A percentile compares a stretch with the other conserved stretches of the same genome.
Conservation (phyloP, 2,797 vertebrate genomes). For the Takifugu rubripes region DNA sequence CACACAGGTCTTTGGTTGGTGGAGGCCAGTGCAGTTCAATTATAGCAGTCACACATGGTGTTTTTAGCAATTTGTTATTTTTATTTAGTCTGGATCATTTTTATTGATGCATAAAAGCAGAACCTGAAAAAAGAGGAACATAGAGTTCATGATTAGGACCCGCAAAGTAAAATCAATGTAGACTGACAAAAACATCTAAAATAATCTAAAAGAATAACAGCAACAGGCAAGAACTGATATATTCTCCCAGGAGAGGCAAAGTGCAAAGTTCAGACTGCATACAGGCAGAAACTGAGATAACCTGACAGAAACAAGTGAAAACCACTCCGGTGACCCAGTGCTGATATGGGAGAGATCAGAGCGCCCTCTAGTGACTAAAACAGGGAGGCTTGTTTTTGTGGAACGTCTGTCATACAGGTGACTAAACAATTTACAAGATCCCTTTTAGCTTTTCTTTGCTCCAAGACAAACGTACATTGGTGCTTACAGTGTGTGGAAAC, state of each 20-base stretch:
- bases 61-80: too few species aligned
- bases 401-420: not conserved
- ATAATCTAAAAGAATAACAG: too few species aligned
- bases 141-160: not conserved
- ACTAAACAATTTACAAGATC: too few species aligned
- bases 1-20: conserved; percentile 33
- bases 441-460: too few species aligned
- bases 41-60: not conserved
- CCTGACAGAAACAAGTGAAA: conserved; percentile 4
- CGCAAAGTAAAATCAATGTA: too few species aligned
- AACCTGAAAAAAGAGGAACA: too few species aligned
- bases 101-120: too few species aligned
- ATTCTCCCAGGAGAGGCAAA: conserved; percentile 2
- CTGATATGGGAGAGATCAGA: not conserved
- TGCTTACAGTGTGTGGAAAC: too few species aligned
- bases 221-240: too few species aligned
- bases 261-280: conserved; percentile 33
- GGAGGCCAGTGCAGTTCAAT: conserved; percentile 25
- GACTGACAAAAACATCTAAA: too few species aligned
- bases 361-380: not conserved
- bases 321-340: conserved; percentile 10
- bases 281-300: conserved; percentile 29
- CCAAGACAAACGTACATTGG: too few species aligned
- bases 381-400: not conserved
- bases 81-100: too few species aligned